These are phyloP conservation scores for Virgularia gustaviana DNA, from an alignment of 92 coral and sea anemone species.

Conservation along the genomic window DNA sequence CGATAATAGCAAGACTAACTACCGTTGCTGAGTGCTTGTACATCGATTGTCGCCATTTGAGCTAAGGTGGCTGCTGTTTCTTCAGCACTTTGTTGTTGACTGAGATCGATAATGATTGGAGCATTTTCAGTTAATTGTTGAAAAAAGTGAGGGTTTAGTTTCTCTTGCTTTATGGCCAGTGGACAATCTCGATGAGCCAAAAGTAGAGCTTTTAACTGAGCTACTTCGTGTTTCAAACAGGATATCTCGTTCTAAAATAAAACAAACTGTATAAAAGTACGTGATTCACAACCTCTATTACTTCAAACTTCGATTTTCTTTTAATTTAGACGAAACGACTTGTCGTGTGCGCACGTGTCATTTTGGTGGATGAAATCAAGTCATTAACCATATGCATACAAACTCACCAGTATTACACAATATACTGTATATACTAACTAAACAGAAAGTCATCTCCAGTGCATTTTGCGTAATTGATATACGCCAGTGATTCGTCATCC, in stretches of 20 bases:
- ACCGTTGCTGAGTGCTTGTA: background rate
- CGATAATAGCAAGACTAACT: background rate
- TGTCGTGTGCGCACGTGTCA: background rate
- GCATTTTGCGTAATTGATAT: no score
- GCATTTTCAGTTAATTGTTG: conserved; percentile 12
- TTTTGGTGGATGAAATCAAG: no score
- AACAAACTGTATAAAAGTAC: background rate
- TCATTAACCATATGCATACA: no score
- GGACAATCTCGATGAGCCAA: conserved; percentile 98
- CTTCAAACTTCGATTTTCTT: no score
- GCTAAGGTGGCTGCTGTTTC: conserved; percentile 18
- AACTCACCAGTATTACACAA: no score
- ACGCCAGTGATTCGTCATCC: no score
- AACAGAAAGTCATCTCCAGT: no score
- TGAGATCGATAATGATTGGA: conserved; percentile 13
- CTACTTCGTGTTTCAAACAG: conserved; percentile 80
- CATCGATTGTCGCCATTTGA: conserved; percentile 32
- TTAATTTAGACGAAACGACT: no score
- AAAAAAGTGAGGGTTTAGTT: conserved; percentile 35
- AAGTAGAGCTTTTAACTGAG: conserved; percentile 84
- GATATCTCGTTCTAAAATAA: conserved; percentile 65
- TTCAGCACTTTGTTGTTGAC: conserved; percentile 34
- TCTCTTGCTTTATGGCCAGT: conserved; percentile 84
- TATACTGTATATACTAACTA: no score
- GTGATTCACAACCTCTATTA: no score